Evolutionary conservation across 2,888 invertebrate species (phyloP), one percentile per base, ranked within the genome.

Genomic region (Tipula unca): DNA sequence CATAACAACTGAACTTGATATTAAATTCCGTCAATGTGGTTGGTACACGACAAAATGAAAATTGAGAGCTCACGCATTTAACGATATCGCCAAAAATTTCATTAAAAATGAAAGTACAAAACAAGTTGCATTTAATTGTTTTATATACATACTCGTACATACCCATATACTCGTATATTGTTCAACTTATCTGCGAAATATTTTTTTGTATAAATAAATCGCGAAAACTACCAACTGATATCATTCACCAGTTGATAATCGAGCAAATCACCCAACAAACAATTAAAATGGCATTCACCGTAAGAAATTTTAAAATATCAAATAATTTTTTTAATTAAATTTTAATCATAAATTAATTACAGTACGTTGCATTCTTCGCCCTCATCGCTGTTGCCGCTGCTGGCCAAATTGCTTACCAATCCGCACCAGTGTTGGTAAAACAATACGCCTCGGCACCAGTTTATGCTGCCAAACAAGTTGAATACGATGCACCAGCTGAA

Each of bases 401-500:
- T 42, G 39, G 29, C n/a, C 85, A 36, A 6, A 25, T 39, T 36
- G 39, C 36, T 14, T 39, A 85, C 42, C 85, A 85, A 39, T 6
- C 36, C 36, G 39, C 85, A 42, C 85, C 85, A 54, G 85, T 48
- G 6, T 29, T 54, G 48, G 85, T 85, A 54, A 85, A 85, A 48
- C 35, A 85, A 85, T 35, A 54, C 14, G 54, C 85, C 14, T 6
- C 69, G 8, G 39, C 29, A 54, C 54, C 84, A 85, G 82, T 25
- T 8, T 84, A 48, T 14, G 69, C 69, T 13, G 42, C 48, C 35
- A 48, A 85, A 17, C 48, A 85, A 29, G 42, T 36, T 6, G 85
- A 85, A 54, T 29, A 88, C 87, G 88, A 90, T n/a, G 91, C 91
- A 0, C 92, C 92, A 86, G 91, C 90, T 36, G 90, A 91, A 86